These are phyloP conservation scores for Nineta flava DNA, from an alignment of 2,888 invertebrate species.

Conservation along the genomic window DNA sequence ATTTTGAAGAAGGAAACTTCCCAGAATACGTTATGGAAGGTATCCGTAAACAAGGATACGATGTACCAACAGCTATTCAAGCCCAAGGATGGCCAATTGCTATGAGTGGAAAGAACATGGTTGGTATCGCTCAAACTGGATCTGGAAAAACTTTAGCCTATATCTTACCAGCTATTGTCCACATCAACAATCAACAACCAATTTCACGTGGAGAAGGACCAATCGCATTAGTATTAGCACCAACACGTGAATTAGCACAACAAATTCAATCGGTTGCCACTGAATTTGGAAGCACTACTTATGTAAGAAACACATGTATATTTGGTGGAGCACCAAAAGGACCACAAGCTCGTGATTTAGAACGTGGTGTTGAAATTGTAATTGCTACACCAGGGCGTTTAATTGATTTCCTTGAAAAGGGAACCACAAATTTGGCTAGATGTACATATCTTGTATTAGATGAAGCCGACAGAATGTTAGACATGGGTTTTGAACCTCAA, in stretches of 20 bases:
- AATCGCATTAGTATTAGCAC: slow-evolving; percentile 62
- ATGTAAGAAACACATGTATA: slow-evolving; percentile 70
- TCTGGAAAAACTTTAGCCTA: slow-evolving; percentile 74
- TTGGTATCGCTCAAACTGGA: slow-evolving; percentile 76
- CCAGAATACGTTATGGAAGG: slow-evolving; percentile 64
- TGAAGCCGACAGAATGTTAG: slow-evolving; percentile 93
- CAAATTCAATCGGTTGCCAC: slow-evolving; percentile 76
- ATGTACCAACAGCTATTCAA: slow-evolving; percentile 72
- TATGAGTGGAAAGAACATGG: slow-evolving; percentile 67
- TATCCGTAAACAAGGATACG: slow-evolving; percentile 56
- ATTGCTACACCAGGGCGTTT: slow-evolving; percentile 79
- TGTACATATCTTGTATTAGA: slow-evolving; percentile 80
- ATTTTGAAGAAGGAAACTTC: slow-evolving; percentile 66
- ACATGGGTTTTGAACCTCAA: slow-evolving; percentile 97
- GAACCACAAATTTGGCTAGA: slow-evolving; percentile 52
- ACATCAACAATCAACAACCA: slow-evolving; percentile 69
- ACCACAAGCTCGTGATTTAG: slow-evolving; percentile 57
- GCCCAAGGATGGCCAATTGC: slow-evolving; percentile 83
- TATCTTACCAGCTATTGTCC: slow-evolving; percentile 71
- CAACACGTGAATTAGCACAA: slow-evolving; percentile 62
- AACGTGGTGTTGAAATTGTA: slow-evolving; percentile 66
- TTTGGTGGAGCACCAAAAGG: slow-evolving; percentile 87
- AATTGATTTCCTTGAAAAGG: slow-evolving; percentile 67
- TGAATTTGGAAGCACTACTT: slow-evolving; percentile 67
- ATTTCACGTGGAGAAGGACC: slow-evolving; percentile 72